phyloP scores from a whole-genome alignment of 1,140 invertebrate genomes.

The Linepithema humile region DNA sequence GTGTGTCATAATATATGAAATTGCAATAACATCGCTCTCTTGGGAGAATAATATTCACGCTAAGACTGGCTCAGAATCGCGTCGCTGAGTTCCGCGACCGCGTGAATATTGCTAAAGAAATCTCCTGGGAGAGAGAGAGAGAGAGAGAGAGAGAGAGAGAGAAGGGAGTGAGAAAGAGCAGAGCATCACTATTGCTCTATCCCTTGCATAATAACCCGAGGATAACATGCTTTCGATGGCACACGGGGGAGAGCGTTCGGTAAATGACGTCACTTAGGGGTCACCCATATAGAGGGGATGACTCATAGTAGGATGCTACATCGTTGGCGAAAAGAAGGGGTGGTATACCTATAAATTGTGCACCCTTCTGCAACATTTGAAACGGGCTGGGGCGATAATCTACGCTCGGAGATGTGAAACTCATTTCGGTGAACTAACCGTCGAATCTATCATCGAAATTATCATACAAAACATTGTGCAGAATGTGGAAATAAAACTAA shows the following conservation, averaged over 20 bases:
- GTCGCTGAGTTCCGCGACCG: neutral
- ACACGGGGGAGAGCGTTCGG: neutral
- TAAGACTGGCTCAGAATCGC: neutral
- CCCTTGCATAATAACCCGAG: slow-evolving; percentile 74
- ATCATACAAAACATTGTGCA: neutral
- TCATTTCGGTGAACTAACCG: neutral
- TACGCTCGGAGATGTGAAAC: slow-evolving; percentile 20
- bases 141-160: neutral
- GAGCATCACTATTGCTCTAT: slow-evolving; percentile 13
- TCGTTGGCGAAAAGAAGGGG: slow-evolving; percentile 37
- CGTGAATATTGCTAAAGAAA: neutral
- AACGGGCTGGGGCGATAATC: slow-evolving; percentile 1
- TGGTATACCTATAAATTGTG: slow-evolving; percentile 57
- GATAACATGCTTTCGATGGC: slow-evolving; percentile 68
- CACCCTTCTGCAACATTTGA: slow-evolving; percentile 68
- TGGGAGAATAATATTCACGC: neutral
- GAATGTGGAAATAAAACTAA: neutral
- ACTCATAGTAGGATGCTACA: slow-evolving; percentile 72
- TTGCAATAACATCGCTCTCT: neutral
- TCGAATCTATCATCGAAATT: neutral
- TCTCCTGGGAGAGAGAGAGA: neutral
- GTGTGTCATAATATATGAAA: neutral
- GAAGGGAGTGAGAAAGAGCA: neutral
- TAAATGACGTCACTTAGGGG: slow-evolving; percentile 76
- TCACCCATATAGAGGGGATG: slow-evolving; percentile 70